Conservation (phyloP, 2,113 vertebrate genomes). For the Gobiocypris rarus region DNA sequence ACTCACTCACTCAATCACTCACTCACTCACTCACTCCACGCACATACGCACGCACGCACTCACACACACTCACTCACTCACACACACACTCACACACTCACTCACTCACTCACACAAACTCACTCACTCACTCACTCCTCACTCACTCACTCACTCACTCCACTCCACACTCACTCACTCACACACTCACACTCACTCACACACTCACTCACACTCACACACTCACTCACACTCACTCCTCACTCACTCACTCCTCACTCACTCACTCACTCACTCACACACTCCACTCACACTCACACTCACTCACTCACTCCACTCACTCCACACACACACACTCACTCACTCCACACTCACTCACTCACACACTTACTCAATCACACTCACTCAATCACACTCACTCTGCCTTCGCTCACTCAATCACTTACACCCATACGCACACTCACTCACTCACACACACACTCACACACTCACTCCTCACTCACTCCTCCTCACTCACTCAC, state of each 20-base stretch:
- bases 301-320: no score
- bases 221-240: not conserved
- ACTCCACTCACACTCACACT: constrained; percentile 1
- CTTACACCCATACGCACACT: no score
- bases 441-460: no score
- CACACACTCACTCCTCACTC: no score
- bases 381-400: no score
- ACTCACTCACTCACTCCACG: constrained; percentile 6
- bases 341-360: not conserved
- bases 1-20: not conserved
- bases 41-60: not conserved
- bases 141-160: no score
- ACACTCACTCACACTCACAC: not conserved
- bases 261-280: constrained; percentile 9
- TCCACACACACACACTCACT: no score
- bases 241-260: constrained; percentile 8
- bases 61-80: not conserved
- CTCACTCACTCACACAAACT: constrained; percentile 2
- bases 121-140: no score
- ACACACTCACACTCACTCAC: not conserved
- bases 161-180: no score
- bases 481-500: no score
- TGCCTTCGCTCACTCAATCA: no score
- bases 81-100: constrained; percentile 17
- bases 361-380: constrained; percentile 29